These are phyloP conservation scores for Meles meles DNA, from an alignment of 2,113 vertebrate genomes.

Conservation along the genomic window DNA sequence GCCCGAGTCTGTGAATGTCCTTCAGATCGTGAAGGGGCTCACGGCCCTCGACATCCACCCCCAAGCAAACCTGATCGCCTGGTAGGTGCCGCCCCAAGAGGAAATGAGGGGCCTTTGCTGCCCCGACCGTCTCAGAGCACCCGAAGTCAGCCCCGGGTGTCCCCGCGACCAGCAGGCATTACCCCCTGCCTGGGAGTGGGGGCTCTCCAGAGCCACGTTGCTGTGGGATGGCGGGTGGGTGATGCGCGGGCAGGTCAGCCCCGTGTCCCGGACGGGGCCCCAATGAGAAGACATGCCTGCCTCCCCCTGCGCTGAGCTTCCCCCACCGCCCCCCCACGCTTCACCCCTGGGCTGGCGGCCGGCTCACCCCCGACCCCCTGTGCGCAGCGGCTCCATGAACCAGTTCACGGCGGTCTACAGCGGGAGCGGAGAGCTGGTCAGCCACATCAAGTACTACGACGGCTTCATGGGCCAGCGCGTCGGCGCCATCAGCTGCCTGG, in stretches of 20 bases:
- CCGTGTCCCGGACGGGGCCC: background rate
- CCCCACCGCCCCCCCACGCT: background rate
- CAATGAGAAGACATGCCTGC: background rate
- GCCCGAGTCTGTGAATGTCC: conserved; percentile 91
- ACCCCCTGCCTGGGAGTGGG: background rate
- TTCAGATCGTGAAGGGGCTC: conserved; percentile 96
- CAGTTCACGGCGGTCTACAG: conserved; percentile 99
- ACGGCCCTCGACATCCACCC: conserved; percentile 98
- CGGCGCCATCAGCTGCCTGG: conserved; percentile 98
- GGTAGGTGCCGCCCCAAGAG: conserved; percentile 82
- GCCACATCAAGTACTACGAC: conserved; percentile 99
- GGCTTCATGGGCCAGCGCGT: conserved; percentile 99
- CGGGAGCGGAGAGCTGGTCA: conserved; percentile 93
- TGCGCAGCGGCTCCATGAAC: conserved; percentile 95
- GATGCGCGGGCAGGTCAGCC: background rate
- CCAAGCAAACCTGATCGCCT: conserved; percentile 95
- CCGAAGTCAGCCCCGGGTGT: background rate
- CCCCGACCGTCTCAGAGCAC: background rate
- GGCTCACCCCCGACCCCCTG: background rate
- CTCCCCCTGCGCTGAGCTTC: background rate
- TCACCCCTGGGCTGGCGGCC: background rate
- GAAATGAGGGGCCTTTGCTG: background rate
- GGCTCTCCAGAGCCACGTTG: background rate
- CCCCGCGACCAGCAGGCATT: background rate
- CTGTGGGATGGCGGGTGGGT: background rate